Base-by-base conservation (phyloP, 2,797 vertebrate species). In the Pseudochaenichthys georgianus region DNA sequence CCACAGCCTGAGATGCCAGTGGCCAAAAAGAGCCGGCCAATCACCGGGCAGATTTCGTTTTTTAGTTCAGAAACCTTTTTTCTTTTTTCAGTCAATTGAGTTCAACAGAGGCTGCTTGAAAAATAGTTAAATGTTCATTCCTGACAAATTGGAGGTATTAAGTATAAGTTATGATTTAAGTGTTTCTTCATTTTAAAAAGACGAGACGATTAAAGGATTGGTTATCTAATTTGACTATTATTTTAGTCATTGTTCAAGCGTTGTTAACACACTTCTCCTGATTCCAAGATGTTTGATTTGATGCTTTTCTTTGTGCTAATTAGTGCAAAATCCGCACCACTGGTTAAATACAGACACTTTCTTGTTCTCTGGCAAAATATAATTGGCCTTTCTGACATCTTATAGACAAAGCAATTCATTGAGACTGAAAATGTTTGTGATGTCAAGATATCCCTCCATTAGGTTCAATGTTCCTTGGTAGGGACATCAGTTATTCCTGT, bases 21-120 rank as follows among this genome's bases (percentile, higher is more conserved):
- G 89, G 88, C 77, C 1, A 43, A 80, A 43, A 80, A 62, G 28
- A 75, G 50, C 34, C 51, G 34, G 69, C 90, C 88, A 42, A 88
- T 93, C 38, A 55, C 52, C 10, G 64, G 0, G 34, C 45, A 42
- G 71, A 74, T 57, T 60, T 28, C 2, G 51, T 54, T 70, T 57
- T 70, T 67, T 48, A 53, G 42, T 72, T 81, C 48, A 82, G 52
- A 75, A 34, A 9, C 21, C n/a, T 64, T 67, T 78, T 72, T 55
- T 64, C 3, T 63, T 53, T 62, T 28, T 9, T 11, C 48, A 64
- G 69, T 43, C 58, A 48, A 48, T 67, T 71, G 8, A 63, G 5
- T 60, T 74, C 13, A 59, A 61, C 65, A 57, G 71, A 5, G 23
- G 34, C 48, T 58, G 64, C 3, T 3, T 52, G 51, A 48, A 51